Evolutionary conservation across 2,113 vertebrate species (phyloP).

Genomic region (Bubo blakistoni): DNA sequence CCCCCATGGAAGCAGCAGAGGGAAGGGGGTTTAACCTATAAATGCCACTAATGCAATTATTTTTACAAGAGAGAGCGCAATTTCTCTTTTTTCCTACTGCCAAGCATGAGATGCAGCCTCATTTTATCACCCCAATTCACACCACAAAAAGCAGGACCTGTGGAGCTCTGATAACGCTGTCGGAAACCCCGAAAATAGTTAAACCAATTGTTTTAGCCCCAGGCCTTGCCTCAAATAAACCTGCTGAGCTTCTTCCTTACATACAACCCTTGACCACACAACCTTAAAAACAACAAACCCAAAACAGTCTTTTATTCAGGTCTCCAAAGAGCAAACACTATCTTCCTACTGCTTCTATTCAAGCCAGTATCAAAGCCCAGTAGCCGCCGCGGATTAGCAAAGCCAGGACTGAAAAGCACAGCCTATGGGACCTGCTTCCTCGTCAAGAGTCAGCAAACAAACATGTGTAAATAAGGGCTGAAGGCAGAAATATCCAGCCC

Average conservation of each 20-base stretch:
- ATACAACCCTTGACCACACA: background rate
- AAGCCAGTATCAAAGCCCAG: background rate
- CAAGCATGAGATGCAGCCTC: background rate
- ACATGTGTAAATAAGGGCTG: accelerated
- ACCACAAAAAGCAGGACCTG: slow-evolving; percentile 2
- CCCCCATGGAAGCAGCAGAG: background rate
- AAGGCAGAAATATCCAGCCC: background rate
- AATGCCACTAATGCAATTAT: too few species aligned
- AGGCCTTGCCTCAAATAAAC: slow-evolving; percentile 23
- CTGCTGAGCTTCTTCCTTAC: slow-evolving; percentile 45
- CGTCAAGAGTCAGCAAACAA: accelerated
- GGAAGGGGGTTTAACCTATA: background rate
- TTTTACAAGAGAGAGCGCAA: background rate
- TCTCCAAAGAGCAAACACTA: background rate
- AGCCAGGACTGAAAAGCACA: background rate
- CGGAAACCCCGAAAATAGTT: background rate
- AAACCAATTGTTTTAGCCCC: slow-evolving; percentile 8
- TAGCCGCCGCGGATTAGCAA: background rate
- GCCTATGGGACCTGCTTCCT: background rate
- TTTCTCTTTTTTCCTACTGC: background rate
- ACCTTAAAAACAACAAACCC: background rate
- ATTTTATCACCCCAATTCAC: background rate
- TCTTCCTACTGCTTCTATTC: background rate
- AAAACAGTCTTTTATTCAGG: background rate
- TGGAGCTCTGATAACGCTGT: slow-evolving; percentile 11